Evolutionary conservation across 2,888 invertebrate species (phyloP), one percentile per base, ranked within the genome.

Genomic region (Morpho helenor): DNA sequence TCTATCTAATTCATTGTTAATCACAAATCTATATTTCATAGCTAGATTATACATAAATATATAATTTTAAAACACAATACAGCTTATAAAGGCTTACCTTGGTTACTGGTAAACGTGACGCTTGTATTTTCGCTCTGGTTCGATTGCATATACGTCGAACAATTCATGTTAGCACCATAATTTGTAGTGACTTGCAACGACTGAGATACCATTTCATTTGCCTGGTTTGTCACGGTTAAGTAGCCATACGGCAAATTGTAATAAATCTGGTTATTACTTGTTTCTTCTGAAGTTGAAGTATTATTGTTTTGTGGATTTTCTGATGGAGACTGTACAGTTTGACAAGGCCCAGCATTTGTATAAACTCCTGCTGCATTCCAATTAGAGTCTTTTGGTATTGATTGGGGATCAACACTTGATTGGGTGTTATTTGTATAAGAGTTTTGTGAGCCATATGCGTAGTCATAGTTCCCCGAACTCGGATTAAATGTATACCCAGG

Each of bases 401-500:
- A 56, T 57, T 82, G 79, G 62, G 77, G 62, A 60, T 79, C 76
- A 44, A 75, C 57, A 69, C 67, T 80, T 16, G 69, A 59, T 62
- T 78, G 82, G 8, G 68, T 73, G 50, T 79, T 77, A 6, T 70
- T 72, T 2, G 69, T 64, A 43, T 73, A 83, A 1, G 85, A 75
- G 39, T 89, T 88, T 70, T 93, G 93, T 59, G 93, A 93, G 0
- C 93, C 94, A 54, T 93, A 93, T 64, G 80, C 92, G 67, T 94
- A 94, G 8, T 93, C 92, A 65, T 93, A 94, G 49, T 71, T 78
- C 0, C 93, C 93, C 0, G 92, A 91, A 1, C 83, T 73, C 0
- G 87, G 66, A 70, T 94, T 93, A 66, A 77, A 94, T 7, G 88
- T 87, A 68, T 94, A 94, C 48, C 93, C 94, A 4, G 93, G 93